phyloP scores from a whole-genome alignment of 2,113 vertebrate species.

The Cyprinodon variegatus region DNA sequence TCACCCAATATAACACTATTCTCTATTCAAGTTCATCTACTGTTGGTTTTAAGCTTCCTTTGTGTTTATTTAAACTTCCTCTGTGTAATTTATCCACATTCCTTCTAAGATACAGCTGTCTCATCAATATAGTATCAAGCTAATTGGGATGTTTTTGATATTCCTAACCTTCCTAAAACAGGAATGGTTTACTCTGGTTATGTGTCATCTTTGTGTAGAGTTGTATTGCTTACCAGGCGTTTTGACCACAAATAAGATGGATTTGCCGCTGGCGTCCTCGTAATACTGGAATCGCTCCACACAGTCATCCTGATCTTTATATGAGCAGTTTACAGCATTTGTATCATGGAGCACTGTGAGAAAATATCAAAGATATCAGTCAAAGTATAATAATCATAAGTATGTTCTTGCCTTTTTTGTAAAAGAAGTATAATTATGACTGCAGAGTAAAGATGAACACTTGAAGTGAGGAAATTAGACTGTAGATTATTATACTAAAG shows the following conservation, averaged over 20 bases:
- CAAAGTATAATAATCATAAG: not conserved
- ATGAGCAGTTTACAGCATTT: slow-evolving; percentile 93
- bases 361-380: not conserved
- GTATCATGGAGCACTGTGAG: slow-evolving; percentile 81
- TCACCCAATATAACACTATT: no score
- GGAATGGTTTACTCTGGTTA: not conserved
- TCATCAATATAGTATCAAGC: no score
- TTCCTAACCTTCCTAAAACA: not conserved
- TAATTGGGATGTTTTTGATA: not conserved
- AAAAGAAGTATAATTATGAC: not conserved
- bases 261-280: slow-evolving; percentile 94
- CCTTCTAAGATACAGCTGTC: no score
- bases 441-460: no score
- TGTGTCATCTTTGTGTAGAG: no score
- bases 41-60: no score
- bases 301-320: slow-evolving; percentile 94
- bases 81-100: no score
- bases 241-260: slow-evolving; percentile 89
- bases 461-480: not conserved
- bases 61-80: no score
- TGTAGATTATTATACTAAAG: not conserved
- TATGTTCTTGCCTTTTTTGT: not conserved
- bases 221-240: slow-evolving; percentile 85
- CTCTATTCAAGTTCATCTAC: no score
- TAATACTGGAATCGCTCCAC: slow-evolving; percentile 94